These are phyloP conservation scores for Cyclina sinensis DNA, from an alignment of 1,140 invertebrate species.

Conservation along the genomic window DNA sequence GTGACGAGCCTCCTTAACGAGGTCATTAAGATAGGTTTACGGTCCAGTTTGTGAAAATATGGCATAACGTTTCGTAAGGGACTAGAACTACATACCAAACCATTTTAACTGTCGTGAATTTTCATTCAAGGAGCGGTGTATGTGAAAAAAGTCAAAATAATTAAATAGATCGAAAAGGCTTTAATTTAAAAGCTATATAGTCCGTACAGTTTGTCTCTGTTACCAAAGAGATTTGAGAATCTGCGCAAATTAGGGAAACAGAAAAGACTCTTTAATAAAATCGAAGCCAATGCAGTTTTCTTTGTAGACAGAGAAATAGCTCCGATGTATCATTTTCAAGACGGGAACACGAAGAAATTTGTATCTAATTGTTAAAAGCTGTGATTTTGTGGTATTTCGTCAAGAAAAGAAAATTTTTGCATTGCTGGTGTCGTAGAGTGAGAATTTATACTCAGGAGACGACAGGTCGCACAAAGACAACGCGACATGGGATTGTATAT, in stretches of 20 bases:
- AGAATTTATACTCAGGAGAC: neutral
- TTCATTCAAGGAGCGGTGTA: neutral
- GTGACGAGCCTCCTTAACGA: no score
- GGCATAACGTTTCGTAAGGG: no score
- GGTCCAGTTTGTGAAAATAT: no score
- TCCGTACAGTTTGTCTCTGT: neutral
- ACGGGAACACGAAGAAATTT: constrained; percentile 24
- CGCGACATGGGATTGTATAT: constrained; percentile 41
- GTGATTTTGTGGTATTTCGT: constrained; percentile 32
- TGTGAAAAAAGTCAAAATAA: neutral
- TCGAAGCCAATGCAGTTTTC: neutral
- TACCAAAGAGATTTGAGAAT: neutral
- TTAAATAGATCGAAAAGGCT: neutral
- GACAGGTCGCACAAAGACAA: constrained; percentile 5
- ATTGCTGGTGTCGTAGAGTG: constrained; percentile 6
- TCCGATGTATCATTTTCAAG: neutral
- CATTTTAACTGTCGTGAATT: neutral
- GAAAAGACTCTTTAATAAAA: neutral
- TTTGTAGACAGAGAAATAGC: neutral
- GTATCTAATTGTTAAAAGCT: constrained; percentile 42
- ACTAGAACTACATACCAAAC: neutral
- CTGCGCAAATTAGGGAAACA: neutral
- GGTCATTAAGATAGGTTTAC: no score
- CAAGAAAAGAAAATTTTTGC: neutral
- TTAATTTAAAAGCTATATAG: neutral